phyloP scores from a whole-genome alignment of 2,888 invertebrate genomes.

The Drosophila paranaensis region DNA sequence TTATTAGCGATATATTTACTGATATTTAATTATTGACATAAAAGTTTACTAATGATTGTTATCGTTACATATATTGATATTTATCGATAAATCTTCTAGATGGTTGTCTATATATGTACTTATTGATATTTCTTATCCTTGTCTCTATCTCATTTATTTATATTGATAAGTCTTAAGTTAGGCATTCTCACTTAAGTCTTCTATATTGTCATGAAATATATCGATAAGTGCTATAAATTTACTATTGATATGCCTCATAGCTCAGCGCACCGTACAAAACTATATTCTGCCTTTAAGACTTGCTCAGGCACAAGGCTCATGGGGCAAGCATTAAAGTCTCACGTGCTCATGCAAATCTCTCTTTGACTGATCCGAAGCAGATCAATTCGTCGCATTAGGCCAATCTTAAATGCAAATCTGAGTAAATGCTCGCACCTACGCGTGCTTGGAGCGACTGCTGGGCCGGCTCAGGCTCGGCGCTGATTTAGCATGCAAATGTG shows the following conservation, averaged over 20 bases:
- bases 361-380: conserved; percentile 20
- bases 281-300: neutral
- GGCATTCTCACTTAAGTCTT: too few relatives aligned
- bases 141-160: too few relatives aligned
- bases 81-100: too few relatives aligned
- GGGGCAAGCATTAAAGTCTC: neutral
- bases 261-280: neutral
- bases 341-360: neutral
- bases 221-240: neutral
- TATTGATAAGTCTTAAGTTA: too few relatives aligned
- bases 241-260: too few relatives aligned
- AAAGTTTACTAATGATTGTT: too few relatives aligned
- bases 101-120: too few relatives aligned
- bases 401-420: conserved; percentile 49
- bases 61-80: too few relatives aligned
- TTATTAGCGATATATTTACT: neutral
- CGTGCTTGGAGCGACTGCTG: neutral
- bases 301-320: neutral
- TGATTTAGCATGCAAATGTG: conserved; percentile 68
- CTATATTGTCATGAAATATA: neutral
- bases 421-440: conserved; percentile 19
- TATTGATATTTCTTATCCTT: too few relatives aligned
- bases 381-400: conserved; percentile 37
- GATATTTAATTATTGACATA: neutral
- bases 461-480: conserved; percentile 4